Evolutionary conservation across 2,113 vertebrate genomes (phyloP), one percentile per base, ranked within the genome.

Genomic region (Engystomops pustulosus): DNA sequence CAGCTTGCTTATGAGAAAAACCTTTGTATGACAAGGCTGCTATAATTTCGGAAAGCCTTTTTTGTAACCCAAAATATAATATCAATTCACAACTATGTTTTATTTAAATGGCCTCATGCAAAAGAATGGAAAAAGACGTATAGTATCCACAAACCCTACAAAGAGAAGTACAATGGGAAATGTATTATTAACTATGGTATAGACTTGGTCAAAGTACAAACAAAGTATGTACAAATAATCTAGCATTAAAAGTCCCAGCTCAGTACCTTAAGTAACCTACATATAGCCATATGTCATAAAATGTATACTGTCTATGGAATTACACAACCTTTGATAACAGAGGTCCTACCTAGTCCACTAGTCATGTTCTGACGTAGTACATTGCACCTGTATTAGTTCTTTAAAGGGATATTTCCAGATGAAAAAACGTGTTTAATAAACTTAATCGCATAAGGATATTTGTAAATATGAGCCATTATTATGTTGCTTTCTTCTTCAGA

Each of bases 51-150:
- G 32, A 38, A 55, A 15, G 49, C 11, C 49, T 58, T 77, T 58
- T 32, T 58, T 36, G 72, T 58, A 55, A 77, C 55, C 58, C 30
- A 38, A 51, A 77, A 58, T 9, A 77, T 58, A 77, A 53, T 53
- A 34, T 51, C 55, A 77, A 12, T n/a, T 49, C 47, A 53, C n/a
- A 49, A 53, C 12, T 12, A 53, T 9, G 8, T 55, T 55, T 53
- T 20, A n/a, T 9, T 12, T 15, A 77, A 36, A 36, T 58, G 74
- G 18, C 32, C 38, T 6, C 0, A 45, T 76, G 12, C 8, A 77
- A 58, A 27, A 32, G 44, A 34, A 77, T 38, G 25, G 25, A 55
- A 34, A 76, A 20, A 44, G 23, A 75, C 30, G 27, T 4, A 34
- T 20, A 20, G 15, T 34, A 51, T 30, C 34, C 38, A 44, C 6